Evolutionary conservation across 64 coral and sea anemone genomes (phyloP).

Genomic region (Hydrozoanthus tunicans): DNA sequence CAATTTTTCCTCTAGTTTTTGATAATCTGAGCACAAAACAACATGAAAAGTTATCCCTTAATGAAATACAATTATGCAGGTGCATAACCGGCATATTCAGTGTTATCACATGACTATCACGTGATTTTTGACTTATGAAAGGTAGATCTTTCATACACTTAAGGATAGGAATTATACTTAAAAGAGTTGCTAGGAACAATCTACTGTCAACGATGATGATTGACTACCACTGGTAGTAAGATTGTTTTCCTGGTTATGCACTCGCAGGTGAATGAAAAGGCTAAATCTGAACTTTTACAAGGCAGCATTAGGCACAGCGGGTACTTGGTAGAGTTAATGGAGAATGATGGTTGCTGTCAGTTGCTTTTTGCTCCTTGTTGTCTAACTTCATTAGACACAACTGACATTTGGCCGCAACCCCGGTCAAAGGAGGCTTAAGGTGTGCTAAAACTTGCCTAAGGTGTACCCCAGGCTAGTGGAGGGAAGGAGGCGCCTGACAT

Average conservation of each 20-base stretch:
- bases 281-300: background rate
- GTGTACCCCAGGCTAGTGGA: too few relatives aligned
- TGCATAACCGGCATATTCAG: background rate
- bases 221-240: background rate
- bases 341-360: background rate
- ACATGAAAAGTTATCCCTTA: background rate
- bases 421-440: too few relatives aligned
- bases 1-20: background rate
- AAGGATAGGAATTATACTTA: conserved; percentile 4
- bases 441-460: too few relatives aligned
- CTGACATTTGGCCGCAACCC: background rate
- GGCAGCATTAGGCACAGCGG: background rate
- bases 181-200: background rate
- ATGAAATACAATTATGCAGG: background rate
- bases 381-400: background rate
- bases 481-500: too few relatives aligned
- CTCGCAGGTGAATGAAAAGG: conserved; percentile 6
- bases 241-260: background rate
- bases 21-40: background rate
- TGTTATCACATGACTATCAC: background rate
- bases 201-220: too few relatives aligned
- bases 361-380: background rate
- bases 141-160: background rate
- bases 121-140: background rate
- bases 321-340: background rate